These are phyloP conservation scores for Thera obeliscata DNA, from an alignment of 2,888 invertebrate genomes.

Conservation along the genomic window DNA sequence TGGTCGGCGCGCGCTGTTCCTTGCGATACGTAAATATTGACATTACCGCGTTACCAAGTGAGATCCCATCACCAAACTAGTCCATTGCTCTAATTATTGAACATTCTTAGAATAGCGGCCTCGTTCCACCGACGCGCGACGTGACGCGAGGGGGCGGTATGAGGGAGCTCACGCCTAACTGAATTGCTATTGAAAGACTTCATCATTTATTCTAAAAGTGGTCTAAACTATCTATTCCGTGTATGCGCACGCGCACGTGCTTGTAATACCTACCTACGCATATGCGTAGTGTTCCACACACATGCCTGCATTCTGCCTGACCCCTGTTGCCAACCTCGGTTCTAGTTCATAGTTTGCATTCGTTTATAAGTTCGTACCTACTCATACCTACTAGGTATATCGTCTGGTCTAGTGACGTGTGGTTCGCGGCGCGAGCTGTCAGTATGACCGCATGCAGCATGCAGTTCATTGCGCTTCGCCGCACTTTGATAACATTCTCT, in stretches of 20 bases:
- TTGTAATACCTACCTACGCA: neutral
- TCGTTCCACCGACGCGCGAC: neutral
- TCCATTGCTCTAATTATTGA: neutral
- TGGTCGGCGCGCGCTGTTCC: neutral
- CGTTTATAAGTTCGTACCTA: no score
- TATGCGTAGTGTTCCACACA: no score
- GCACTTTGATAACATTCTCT: neutral
- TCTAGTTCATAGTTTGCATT: no score
- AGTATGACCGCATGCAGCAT: neutral
- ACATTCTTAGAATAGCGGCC: neutral
- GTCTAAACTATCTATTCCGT: neutral
- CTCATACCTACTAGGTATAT: no score
- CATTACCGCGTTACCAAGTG: neutral
- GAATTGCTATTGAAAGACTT: constrained; percentile 3
- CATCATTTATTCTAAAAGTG: neutral
- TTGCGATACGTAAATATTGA: neutral
- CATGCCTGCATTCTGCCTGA: no score
- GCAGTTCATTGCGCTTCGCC: neutral
- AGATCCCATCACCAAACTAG: neutral
- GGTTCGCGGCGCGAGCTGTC: neutral
- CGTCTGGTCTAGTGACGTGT: no score
- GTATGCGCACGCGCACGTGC: neutral
- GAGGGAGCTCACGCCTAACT: constrained; percentile 2
- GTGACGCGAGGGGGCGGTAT: neutral
- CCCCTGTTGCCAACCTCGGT: no score